Base-by-base conservation (phyloP, 2,888 invertebrate species). In the Bimastos eiseni region DNA sequence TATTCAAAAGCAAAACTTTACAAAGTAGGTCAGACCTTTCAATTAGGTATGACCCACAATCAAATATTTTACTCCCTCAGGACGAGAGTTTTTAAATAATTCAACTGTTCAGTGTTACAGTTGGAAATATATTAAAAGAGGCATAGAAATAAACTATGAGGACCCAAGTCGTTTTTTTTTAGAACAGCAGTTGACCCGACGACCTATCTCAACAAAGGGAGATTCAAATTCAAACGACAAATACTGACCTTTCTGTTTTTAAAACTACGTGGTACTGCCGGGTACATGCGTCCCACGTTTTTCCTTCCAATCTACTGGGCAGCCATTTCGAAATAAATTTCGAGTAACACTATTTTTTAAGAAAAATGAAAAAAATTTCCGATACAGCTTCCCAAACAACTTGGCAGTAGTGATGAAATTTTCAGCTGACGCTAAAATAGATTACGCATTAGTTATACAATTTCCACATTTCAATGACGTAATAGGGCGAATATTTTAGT, bases 221-320 rank as follows among this genome's bases (percentile, higher is more conserved):
- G 17, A 86, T 36, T 86, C 70, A 70, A 70, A 36, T 86, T 86
- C 36, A 86, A 86, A 86, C 34, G 36, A 86, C 21, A 86, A 70
- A 70, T 70, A 70, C 86, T 36, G 13, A 36, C 86, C 86, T 86
- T 86, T 86, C 37, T 86, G 36, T 37, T 37, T 33, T 86, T 86
- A 36, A 86, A 86, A 86, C 86, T 36, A 33, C 86, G 86, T 24
- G 86, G 86, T 33, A 34, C 86, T 34, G 34, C 34, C 86, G 86
- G 86, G 86, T 34, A 86, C 86, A 86, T 86, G 86, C 86, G 86
- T 36, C 86, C 34, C 86, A 86, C 86, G 37, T 86, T 15, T 86
- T 37, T 34, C n/a, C 11, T 33, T 34, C 36, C 34, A 37, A 21
- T 36, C 86, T 86, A 86, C 86, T 86, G 86, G 5, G 36, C 86